Evolutionary conservation across 2,113 vertebrate genomes (phyloP), one percentile per base, ranked within the genome.

Genomic region (Alethe castanea): DNA sequence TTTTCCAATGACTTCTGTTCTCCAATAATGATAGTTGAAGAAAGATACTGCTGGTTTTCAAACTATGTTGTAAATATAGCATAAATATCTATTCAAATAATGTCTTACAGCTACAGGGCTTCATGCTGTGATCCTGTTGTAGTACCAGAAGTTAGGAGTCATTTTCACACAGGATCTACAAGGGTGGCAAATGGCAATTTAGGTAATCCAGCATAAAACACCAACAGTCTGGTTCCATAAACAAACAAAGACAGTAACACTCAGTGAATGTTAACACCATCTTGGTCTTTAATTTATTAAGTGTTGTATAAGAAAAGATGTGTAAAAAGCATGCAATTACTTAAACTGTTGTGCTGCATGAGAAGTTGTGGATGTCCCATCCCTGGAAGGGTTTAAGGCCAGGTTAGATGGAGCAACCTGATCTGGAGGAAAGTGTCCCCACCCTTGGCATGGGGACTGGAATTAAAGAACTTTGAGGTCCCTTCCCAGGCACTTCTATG

Each of bases 401-500:
- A 25, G 19, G n/a, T 19, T 19, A 19, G n/a, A n/a, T 47, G 40
- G n/a, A 54, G 7, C 23, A 54, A 20, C 11, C 24, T 54, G n/a
- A 4, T 11, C 13, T 17, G 17, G 16, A 13, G 8, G 11, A 8
- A 70, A n/a, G 4, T 25, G 29, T 31, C 13, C n/a, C 29, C 5
- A 3, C 19, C 24, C 0, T 2, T 19, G 19, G 15, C 28, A 40
- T 9, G 10, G n/a, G 19, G 5, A 7, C 33, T 25, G 31, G 19
- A 40, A 47, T 5, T 7, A 24, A 64, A 40, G 19, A 14, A 20
- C 28, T 56, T 40, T 40, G 57, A 62, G 16, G 19, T 48, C 36
- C 7, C 36, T 59, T 42, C n/a, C 6, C 13, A 54, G 40, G 19
- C 1, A 1, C 6, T 62, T 79, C 16, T 25, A 3, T 14, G 3